Percentiles rank a stretch among this genome's conserved stretches.
phyloP scores from a whole-genome alignment of 1,140 invertebrate genomes.

The Nasonia longicornis region DNA sequence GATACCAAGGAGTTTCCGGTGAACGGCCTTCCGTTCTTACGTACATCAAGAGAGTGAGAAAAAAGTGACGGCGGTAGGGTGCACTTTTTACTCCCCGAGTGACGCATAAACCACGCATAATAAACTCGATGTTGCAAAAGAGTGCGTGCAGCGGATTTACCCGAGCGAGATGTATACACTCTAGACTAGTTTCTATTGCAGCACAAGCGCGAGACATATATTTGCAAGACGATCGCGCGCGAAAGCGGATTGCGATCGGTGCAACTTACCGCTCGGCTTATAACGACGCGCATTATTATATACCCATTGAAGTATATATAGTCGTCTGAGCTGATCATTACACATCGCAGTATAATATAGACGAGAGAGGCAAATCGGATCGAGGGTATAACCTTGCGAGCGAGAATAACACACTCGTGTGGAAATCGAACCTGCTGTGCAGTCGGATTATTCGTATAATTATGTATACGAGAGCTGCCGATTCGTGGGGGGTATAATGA shows the following conservation, averaged over 20 bases:
- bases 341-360: neutral
- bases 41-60: neutral
- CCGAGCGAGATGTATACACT: neutral
- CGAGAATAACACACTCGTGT: neutral
- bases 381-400: neutral
- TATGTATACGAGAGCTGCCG: neutral
- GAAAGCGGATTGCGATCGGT: neutral
- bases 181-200: neutral
- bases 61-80: neutral
- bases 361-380: neutral
- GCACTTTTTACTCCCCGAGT: neutral
- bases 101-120: neutral
- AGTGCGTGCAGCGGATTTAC: neutral
- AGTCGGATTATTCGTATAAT: neutral
- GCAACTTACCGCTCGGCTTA: neutral
- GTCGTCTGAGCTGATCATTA: neutral
- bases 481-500: neutral
- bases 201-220: neutral
- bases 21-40: constrained; percentile 39
- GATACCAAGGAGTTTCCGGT: constrained; percentile 33
- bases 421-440: neutral
- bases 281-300: neutral
- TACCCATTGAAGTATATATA: neutral
- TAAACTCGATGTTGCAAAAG: neutral
- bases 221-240: neutral